phyloP scores from a whole-genome alignment of 2,113 vertebrate genomes.

The Rhea pennata region DNA sequence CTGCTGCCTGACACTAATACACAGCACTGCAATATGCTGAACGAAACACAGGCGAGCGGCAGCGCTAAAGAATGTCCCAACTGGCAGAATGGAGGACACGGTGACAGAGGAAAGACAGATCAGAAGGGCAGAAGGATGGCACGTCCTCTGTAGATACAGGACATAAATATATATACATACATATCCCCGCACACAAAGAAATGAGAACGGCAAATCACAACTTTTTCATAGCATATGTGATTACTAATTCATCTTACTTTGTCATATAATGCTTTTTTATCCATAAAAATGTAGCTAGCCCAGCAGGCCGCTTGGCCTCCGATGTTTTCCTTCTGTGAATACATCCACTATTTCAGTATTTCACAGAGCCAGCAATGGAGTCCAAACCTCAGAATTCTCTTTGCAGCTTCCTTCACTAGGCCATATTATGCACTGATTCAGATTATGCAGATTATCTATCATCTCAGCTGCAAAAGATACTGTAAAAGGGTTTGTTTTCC shows the following conservation, averaged over 20 bases:
- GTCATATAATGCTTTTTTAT: background rate
- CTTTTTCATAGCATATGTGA: background rate
- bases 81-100: background rate
- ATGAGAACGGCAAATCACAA: background rate
- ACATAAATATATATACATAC: background rate
- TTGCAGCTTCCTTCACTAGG: conserved; percentile 18
- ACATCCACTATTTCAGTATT: conserved; percentile 5
- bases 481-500: background rate
- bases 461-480: background rate
- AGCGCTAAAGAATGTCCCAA: background rate
- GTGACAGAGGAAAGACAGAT: background rate
- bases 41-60: background rate
- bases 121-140: background rate
- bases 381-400: conserved; percentile 25
- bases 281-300: background rate
- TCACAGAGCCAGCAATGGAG: background rate
- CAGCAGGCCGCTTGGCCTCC: background rate
- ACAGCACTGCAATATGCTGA: background rate
- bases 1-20: background rate
- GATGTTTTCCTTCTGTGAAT: conserved; percentile 27
- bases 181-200: background rate
- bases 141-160: background rate
- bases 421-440: background rate
- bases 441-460: background rate
- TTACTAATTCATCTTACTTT: background rate